Evolutionary conservation across 2,888 invertebrate species (phyloP), one percentile per base, ranked within the genome.

Genomic region (Parnassius apollo): DNA sequence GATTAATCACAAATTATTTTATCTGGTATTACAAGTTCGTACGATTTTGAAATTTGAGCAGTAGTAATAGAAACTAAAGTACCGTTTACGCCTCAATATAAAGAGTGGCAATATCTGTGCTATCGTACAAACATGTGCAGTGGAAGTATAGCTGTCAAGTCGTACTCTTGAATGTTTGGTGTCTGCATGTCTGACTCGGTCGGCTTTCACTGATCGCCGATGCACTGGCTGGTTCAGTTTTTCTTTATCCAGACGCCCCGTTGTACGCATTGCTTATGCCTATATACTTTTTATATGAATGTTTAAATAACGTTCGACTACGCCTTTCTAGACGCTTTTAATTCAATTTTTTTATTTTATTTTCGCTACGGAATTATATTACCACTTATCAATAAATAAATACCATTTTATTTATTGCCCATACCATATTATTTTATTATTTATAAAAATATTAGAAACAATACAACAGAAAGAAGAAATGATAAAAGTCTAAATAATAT

Each of bases 191-290:
- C 68, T 69, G 70, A 66, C 69, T 69, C 68, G 65, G 66, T 67
- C 74, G 69, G 75, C 77, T 80, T 80, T 80, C 80, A 80, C 80
- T 79, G 73, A 66, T 70, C 72, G 69, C 65, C 67, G 67, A 61
- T 64, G 61, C 67, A 66, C 67, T 57, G 65, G 61, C 67, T 57
- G 59, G 69, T 65, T 68, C 69, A 71, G 73, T 77, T 78, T 76
- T 76, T 78, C 71, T 72, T 65, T 61, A 64, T 58, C 63, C 69
- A 61, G 53, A 25, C 49, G 53, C 62, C 42, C 22, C 52, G 49
- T 58, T 48, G n/a, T 53, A 62, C 62, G 57, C 58, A 58, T 62
- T 57, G 48, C 45, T 58, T 53, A 12, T 35, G n/a, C 18, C 22
- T 9, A 35, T 35, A 35, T 55, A 51, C 12, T 57, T 64, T 57